These are phyloP conservation scores for Zaprionus lineosus DNA, from an alignment of 2,888 invertebrate genomes.

Conservation along the genomic window DNA sequence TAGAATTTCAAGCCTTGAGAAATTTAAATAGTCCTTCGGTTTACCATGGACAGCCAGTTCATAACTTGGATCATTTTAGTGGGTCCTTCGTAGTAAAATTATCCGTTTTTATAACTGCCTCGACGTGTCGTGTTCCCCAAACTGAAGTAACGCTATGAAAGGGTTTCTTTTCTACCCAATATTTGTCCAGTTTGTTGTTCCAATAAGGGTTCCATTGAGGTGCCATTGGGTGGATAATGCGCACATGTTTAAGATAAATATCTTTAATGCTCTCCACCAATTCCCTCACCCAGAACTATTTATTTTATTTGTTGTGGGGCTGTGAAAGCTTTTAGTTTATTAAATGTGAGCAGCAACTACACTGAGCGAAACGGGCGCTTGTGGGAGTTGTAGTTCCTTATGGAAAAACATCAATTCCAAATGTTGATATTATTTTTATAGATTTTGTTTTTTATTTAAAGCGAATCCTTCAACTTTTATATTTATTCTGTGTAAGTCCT, in stretches of 20 bases:
- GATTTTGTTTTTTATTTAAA: background rate
- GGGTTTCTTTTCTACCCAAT: conserved; percentile 34
- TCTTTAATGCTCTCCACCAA: too few species aligned
- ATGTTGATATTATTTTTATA: background rate
- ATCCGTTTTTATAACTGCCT: conserved; percentile 24
- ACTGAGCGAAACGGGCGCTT: conserved; percentile 31
- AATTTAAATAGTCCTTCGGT: too few species aligned
- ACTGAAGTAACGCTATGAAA: conserved; percentile 41
- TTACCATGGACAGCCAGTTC: conserved; percentile 70
- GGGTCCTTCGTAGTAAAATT: background rate
- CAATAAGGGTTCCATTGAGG: conserved; percentile 47
- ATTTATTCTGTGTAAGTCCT: too few species aligned
- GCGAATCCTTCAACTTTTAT: too few species aligned
- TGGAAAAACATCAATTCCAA: too few species aligned
- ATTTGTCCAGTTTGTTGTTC: conserved; percentile 38
- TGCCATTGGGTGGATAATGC: conserved; percentile 56
- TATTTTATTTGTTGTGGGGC: background rate
- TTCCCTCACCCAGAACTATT: conserved; percentile 28
- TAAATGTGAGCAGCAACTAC: conserved; percentile 51
- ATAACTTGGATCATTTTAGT: conserved; percentile 62
- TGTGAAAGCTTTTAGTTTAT: conserved; percentile 69
- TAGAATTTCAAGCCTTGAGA: too few species aligned
- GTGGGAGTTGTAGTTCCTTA: too few species aligned
- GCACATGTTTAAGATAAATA: conserved; percentile 72
- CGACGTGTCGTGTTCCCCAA: conserved; percentile 14